Base-by-base conservation (phyloP, 2,797 vertebrate species). In the Carduelis carduelis region DNA sequence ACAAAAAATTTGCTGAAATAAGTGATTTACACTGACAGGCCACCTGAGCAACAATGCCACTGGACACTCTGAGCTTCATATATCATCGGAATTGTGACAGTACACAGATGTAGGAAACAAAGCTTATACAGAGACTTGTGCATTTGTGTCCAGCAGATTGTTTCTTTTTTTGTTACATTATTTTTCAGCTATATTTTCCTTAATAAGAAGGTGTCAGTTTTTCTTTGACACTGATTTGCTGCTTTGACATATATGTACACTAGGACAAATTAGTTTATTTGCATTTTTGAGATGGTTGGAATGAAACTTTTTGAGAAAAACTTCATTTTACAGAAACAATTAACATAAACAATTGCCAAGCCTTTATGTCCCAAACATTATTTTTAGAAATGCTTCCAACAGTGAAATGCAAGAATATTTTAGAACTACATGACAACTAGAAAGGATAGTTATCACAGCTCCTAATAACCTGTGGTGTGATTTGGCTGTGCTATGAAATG, bases 311-410 rank as follows among this genome's bases (percentile, higher is more conserved):
- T 56, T 57, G 66, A 87, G 44, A 74, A 90, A 82, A 87, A 49
- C 17, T 57, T 63, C 7, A 56, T 49, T 72, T 82, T 70, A 87
- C 28, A 56, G 17, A 34, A 83, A 56, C 8, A 94, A 47, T 11
- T 44, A 90, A 66, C 19, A 22, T 8, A 9, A 59, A 57, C 61
- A 56, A 59, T 17, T 21, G 60, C 14, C 32, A 63, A 69, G 28
- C 14, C 3, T 5, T 70, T 55, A 53, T 35, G 18, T 56, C 18
- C 0, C 0, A 87, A 87, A 68, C 12, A 50, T 1, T 6, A 66
- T 39, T 68, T 50, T 1, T 20, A 61, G 52, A 95, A 89, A 75
- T 9, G 22, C 15, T 81, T 93, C 82, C 57, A 69, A 55, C 16
- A 64, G 46, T 57, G 50, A 50, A 2, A 5, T 41, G 22, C 15